Evolutionary conservation across 1,140 invertebrate genomes (phyloP).

Genomic region (Drosophila punjabiensis): DNA sequence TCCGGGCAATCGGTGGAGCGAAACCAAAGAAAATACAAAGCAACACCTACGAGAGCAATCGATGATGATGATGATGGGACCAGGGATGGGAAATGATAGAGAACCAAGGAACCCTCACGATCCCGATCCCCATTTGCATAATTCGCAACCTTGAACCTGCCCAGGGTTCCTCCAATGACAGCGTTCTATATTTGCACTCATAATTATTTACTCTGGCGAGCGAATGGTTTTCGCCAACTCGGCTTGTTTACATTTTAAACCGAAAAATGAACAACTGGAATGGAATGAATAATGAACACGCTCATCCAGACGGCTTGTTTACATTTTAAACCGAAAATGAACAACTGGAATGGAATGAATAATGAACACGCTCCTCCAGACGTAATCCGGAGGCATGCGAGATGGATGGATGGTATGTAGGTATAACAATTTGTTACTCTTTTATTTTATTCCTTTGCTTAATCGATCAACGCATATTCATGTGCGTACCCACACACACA

Average conservation of each 20-base stretch:
- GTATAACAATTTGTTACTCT: constrained; percentile 67
- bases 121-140: neutral
- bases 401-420: constrained; percentile 5
- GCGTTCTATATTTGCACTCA: constrained; percentile 27
- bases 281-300: constrained; percentile 11
- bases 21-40: constrained; percentile 45
- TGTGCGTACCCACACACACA: constrained; percentile 15
- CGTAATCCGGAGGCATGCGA: constrained; percentile 6
- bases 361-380: neutral
- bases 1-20: constrained; percentile 66
- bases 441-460: constrained; percentile 62
- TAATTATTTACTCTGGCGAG: constrained; percentile 23
- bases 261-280: constrained; percentile 25
- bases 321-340: constrained; percentile 27
- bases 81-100: neutral
- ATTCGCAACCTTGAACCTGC: constrained; percentile 34
- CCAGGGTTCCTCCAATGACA: neutral
- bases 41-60: constrained; percentile 31
- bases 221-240: constrained; percentile 36
- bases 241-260: constrained; percentile 42
- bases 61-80: neutral
- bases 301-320: constrained; percentile 32
- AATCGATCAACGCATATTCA: constrained; percentile 76
- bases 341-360: constrained; percentile 16
- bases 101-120: neutral